phyloP scores from a whole-genome alignment of 2,888 invertebrate species.

The Dascillus cervinus region DNA sequence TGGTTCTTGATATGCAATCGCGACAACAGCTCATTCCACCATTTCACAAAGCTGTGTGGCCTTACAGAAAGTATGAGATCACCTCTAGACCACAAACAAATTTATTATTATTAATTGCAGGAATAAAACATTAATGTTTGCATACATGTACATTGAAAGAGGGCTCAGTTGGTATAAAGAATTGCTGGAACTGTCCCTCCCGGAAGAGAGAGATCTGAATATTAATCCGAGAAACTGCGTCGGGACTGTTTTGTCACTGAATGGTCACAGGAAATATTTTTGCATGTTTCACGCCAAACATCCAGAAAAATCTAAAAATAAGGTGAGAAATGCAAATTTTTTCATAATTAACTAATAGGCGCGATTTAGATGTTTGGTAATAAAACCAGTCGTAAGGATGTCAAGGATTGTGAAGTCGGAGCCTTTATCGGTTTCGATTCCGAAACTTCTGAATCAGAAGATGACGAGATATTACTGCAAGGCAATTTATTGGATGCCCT shows the following conservation, averaged over 20 bases:
- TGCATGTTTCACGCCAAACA: constrained; percentile 98
- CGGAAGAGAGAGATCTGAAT: constrained; percentile 71
- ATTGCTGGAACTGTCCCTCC: constrained; percentile 77
- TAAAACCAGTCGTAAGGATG: constrained; percentile 17
- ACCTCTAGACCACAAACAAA: neutral
- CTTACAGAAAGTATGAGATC: constrained; percentile 77
- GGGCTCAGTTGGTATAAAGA: constrained; percentile 91
- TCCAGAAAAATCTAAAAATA: constrained; percentile 59
- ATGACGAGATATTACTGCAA: constrained; percentile 46
- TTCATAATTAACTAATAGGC: too few species aligned
- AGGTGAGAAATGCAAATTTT: constrained; percentile 50
- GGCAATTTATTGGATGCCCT: constrained; percentile 74
- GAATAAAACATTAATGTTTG: constrained; percentile 94
- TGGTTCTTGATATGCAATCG: constrained; percentile 84
- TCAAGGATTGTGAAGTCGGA: constrained; percentile 69
- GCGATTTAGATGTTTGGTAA: neutral
- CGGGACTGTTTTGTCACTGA: constrained; percentile 90
- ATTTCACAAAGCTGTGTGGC: constrained; percentile 92
- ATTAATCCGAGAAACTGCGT: constrained; percentile 96
- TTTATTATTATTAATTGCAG: constrained; percentile 48
- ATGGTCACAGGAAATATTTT: constrained; percentile 96
- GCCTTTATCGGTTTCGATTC: constrained; percentile 81
- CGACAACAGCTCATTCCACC: constrained; percentile 79
- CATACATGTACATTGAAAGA: constrained; percentile 86
- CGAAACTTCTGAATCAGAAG: constrained; percentile 55